Base-by-base conservation (phyloP, 1,140 invertebrate genomes). In the Brachionus paranguensis region DNA sequence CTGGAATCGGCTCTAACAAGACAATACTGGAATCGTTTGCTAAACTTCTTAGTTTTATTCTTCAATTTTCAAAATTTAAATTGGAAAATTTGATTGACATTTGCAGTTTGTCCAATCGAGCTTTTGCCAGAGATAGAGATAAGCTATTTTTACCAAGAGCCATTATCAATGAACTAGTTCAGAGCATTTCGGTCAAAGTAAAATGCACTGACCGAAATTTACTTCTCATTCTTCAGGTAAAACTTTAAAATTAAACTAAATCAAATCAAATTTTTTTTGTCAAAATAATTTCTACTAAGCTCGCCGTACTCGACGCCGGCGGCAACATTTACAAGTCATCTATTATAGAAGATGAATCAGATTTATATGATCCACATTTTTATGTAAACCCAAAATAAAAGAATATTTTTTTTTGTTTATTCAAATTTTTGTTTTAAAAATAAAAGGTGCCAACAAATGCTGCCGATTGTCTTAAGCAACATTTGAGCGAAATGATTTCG, bases 131-230 rank as follows among this genome's bases (percentile, higher is more conserved):
- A 91, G 97, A 99, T 88, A 91, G 97, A 72, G 97, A 99, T 89
- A 98, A 97, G 89, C 91, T 96, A 85, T 92, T 95, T 70, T 90
- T 99, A 37, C 95, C 95, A 20, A 91, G 96, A 72, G 94, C 95
- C 85, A 92, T 97, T 41, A 94, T 98, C 14, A 95, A 93, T 88
- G 97, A 99, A 90, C 91, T 99, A 76, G 93, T 98, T 33, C 95
- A 97, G 88, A 95, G 95, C 0, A 91, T 99, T 37, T 96, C 97
- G 88, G 97, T 98, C 87, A 98, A 98, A 90, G 93, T 93, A 6
- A 93, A 93, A 11, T 93, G 98, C 85, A 96, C 96, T 0, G 96
- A 99, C 88, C 93, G 94, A 14, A 99, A 99, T 90, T 93, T 98
- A 68, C 90, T 99, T 6, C 92, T 96, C 86, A 91, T 99, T 0